Base-by-base conservation (phyloP, 2,888 invertebrate species). In the Spilosoma lubricipeda region DNA sequence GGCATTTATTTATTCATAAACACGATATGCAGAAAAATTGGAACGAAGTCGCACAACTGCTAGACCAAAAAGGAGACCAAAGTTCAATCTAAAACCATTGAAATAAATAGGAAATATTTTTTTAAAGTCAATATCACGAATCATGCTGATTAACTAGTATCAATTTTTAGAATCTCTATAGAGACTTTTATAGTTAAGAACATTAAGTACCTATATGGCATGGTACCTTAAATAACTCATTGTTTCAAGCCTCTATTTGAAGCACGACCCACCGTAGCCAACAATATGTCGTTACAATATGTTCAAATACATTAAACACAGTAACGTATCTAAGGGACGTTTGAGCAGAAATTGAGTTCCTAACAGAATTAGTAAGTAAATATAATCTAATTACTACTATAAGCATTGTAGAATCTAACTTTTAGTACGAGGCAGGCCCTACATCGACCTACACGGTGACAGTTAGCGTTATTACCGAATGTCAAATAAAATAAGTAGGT, bases 41-140 rank as follows among this genome's bases (percentile, higher is more conserved):
- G 33, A 74, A 74, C 70, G 59, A 85, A 87, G 79, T 88, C 90
- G 93, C 91, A 93, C 92, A 93, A 93, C 85, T 86, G 82, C 81
- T 84, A 86, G 91, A 93, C 91, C 92, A 92, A 92, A 89, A 86
- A 84, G 83, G 88, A 91, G 93, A 92, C 92, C 91, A 92, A 91
- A 89, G 76, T 85, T 84, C 82, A 87, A 89, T 83, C 82, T 88
- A 85, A 88, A 87, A 84, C 81, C 84, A 85, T 76, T 81, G 75
- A 83, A 81, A 82, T 78, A 82, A 70, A 86, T 76, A 82, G 72
- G 77, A 77, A 72, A 83, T 90, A 90, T 92, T 90, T 56, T 89
- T 91, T 90, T 87, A 88, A 89, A 81, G 81, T 78, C 80, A 80
- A 78, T 78, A 77, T 33, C 72, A 80, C 80, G 79, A 86, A 84